These are phyloP conservation scores for Pungitius pungitius DNA, from an alignment of 2,113 vertebrate genomes.

Conservation along the genomic window DNA sequence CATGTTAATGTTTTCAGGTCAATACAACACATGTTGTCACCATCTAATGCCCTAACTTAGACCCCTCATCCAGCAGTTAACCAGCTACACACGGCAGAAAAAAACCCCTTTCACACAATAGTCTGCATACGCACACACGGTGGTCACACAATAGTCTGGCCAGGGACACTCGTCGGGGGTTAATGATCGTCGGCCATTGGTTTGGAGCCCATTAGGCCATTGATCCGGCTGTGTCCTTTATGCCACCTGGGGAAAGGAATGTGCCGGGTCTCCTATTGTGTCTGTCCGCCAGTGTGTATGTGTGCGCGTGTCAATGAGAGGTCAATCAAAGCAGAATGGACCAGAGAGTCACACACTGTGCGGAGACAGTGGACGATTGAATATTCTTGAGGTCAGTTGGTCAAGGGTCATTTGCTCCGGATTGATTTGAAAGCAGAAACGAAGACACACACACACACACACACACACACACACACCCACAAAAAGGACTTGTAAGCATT, in stretches of 20 bases:
- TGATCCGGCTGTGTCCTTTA: conserved; percentile 64
- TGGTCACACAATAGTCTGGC: conserved; percentile 59
- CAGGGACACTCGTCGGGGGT: conserved; percentile 51
- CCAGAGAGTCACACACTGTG: conserved; percentile 52
- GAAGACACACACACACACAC: neutral
- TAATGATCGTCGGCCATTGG: conserved; percentile 64
- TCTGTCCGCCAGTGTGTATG: conserved; percentile 52
- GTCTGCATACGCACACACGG: conserved; percentile 34
- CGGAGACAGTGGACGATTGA: conserved; percentile 41
- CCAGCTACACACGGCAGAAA: conserved; percentile 49
- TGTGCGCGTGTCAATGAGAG: conserved; percentile 54
- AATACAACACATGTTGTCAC: conserved; percentile 15
- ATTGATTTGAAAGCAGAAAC: conserved; percentile 3
- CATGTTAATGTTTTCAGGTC: conserved; percentile 7
- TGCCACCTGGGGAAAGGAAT: conserved; percentile 76
- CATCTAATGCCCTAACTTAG: conserved; percentile 30
- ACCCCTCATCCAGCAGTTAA: conserved; percentile 55
- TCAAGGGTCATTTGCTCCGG: conserved; percentile 40
- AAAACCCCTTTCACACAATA: conserved; percentile 29
- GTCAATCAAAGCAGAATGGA: conserved; percentile 52
- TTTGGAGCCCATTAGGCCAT: conserved; percentile 66
- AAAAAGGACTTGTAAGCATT: conserved; percentile 3
- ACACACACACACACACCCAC: neutral
- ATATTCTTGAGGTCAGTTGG: conserved; percentile 50
- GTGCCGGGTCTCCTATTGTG: conserved; percentile 57